Base-by-base conservation (phyloP, 2,888 invertebrate genomes). In the Hemithea aestivaria region DNA sequence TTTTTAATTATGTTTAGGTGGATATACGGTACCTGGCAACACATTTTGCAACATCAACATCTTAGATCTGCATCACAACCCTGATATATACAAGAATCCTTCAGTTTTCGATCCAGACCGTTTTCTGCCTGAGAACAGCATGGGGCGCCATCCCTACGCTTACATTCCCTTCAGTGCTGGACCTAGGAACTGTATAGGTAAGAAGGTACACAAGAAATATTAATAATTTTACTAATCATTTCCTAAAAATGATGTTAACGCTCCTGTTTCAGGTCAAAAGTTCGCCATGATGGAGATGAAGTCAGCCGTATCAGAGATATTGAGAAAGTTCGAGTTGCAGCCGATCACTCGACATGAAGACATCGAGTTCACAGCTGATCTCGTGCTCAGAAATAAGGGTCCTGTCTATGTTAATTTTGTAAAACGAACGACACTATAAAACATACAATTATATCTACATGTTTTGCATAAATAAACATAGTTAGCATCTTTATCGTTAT, bases 81-180 rank as follows among this genome's bases (percentile, higher is more conserved):
- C 89, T 0, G 73, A 88, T 6, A 73, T 90, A 30, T 94, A 89
- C 77, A 87, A 90, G 0, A 84, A 93, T 50, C 92, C 94, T 0
- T 69, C 88, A 29, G 82, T 75, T 42, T 94, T 92, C 60, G 89
- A 92, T 64, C 93, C 93, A 0, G 92, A 93, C 27, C 76, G 94
- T 46, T 94, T 94, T 69, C 65, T 91, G 11, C 89, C 90, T 0
- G 89, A 39, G 58, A 90, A 89, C 54, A 65, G 74, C 5, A 40
- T 61, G 1, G 69, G 73, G 10, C 78, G 91, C 7, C 91, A 92
- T 74, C 89, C 91, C 0, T 92, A 88, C 51, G 80, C 89, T 0
- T 92, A 89, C 57, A 82, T 92, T 37, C 92, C 92, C 0, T 92
- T 92, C 45, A 92, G 92, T 57, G 92, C 91, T 1, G 92, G 92